Conservation (phyloP, 2,888 invertebrate species). For the Melikaiella ostensackeni region DNA sequence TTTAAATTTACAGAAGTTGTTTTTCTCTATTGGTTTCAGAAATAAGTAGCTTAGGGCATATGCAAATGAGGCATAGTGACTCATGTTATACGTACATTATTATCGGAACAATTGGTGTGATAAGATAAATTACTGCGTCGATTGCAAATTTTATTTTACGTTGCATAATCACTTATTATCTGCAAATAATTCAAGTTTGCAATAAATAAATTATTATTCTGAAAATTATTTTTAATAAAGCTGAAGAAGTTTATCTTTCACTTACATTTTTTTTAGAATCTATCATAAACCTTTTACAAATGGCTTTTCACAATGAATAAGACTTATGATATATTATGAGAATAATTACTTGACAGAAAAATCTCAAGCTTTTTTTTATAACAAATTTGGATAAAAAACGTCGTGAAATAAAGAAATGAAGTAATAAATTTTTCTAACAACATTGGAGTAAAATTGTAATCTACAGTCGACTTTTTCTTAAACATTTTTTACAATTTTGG, state of each 20-base stretch:
- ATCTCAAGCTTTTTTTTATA: too few relatives aligned
- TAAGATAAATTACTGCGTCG: neutral
- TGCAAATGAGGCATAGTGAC: conserved; percentile 5
- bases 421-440: too few relatives aligned
- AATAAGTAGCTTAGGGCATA: neutral
- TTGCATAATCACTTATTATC: neutral
- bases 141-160: neutral
- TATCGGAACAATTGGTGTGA: conserved; percentile 7
- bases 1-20: neutral
- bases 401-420: too few relatives aligned
- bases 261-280: neutral
- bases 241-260: neutral
- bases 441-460: too few relatives aligned
- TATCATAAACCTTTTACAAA: too few relatives aligned
- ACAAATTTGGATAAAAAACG: too few relatives aligned
- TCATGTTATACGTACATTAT: neutral
- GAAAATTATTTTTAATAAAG: neutral
- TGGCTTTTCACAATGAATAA: neutral
- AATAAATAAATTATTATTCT: neutral
- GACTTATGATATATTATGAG: neutral
- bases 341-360: neutral
- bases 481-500: too few relatives aligned
- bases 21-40: too few relatives aligned
- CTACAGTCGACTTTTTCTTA: too few relatives aligned
- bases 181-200: neutral